phyloP scores from a whole-genome alignment of 2,888 invertebrate species.

The Mimumesa dahlbomi region DNA sequence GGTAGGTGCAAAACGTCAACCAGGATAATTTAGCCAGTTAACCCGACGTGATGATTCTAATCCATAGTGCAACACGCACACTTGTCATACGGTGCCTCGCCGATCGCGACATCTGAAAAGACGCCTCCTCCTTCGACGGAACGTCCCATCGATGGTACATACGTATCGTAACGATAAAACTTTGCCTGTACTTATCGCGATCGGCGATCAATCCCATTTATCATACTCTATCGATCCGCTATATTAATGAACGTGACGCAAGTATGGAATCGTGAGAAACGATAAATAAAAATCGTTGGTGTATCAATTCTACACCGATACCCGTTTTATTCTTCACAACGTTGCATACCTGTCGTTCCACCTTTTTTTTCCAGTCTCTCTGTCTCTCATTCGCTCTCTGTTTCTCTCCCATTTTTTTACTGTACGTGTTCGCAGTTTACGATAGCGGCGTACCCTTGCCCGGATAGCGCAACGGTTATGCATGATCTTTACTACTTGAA shows the following conservation, averaged over 20 bases:
- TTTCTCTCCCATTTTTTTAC: neutral
- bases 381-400: no score
- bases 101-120: conserved; percentile 12
- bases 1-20: conserved; percentile 78
- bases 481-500: conserved; percentile 46
- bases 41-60: conserved; percentile 69
- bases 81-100: conserved; percentile 42
- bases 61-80: conserved; percentile 62
- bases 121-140: neutral
- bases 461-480: conserved; percentile 37
- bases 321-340: neutral
- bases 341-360: neutral
- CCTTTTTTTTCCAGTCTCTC: no score
- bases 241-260: conserved; percentile 41
- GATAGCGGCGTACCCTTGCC: conserved; percentile 28
- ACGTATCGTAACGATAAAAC: neutral
- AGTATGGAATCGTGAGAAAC: conserved; percentile 1
- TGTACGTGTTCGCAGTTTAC: conserved; percentile 9
- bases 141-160: neutral
- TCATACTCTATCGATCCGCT: conserved; percentile 25
- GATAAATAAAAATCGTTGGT: neutral
- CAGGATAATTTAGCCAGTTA: conserved; percentile 75
- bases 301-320: no score
- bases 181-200: neutral
- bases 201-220: conserved; percentile 24